Percentiles rank a stretch among this genome's conserved stretches.
phyloP scores from a whole-genome alignment of 2,113 vertebrate genomes.

The Brienomyrus longianalis region DNA sequence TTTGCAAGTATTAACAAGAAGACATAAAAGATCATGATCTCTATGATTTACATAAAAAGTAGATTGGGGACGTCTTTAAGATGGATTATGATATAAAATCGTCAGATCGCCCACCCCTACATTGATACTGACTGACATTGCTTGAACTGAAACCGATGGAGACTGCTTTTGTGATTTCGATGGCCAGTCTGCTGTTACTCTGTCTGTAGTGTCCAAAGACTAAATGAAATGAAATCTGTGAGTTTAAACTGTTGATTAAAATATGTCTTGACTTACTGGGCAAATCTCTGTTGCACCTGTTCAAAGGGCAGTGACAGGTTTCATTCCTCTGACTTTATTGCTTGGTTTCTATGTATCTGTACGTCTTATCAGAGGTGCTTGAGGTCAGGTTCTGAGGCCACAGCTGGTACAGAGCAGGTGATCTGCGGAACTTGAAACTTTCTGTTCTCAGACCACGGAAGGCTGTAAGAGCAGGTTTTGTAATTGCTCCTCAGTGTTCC shows the following conservation, averaged over 20 bases:
- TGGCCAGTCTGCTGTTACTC: neutral
- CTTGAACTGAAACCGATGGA: neutral
- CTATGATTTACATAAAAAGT: neutral
- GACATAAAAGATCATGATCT: neutral
- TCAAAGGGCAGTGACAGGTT: neutral
- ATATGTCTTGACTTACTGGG: neutral
- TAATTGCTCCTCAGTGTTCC: neutral
- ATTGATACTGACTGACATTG: neutral
- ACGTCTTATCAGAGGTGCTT: neutral
- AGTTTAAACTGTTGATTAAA: neutral
- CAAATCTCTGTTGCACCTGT: neutral
- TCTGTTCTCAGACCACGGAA: neutral
- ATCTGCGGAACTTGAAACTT: neutral
- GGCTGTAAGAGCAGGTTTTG: neutral
- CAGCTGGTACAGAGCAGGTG: neutral
- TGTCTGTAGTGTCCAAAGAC: neutral
- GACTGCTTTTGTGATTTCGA: neutral
- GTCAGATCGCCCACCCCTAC: neutral
- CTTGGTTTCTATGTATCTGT: neutral
- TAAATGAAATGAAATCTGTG: neutral
- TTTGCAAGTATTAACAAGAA: neutral
- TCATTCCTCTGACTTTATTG: neutral
- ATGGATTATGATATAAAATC: neutral
- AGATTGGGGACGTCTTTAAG: neutral
- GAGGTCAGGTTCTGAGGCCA: neutral